Base-by-base conservation (phyloP, 2,888 invertebrate genomes). In the Drosophila pegasa region DNA sequence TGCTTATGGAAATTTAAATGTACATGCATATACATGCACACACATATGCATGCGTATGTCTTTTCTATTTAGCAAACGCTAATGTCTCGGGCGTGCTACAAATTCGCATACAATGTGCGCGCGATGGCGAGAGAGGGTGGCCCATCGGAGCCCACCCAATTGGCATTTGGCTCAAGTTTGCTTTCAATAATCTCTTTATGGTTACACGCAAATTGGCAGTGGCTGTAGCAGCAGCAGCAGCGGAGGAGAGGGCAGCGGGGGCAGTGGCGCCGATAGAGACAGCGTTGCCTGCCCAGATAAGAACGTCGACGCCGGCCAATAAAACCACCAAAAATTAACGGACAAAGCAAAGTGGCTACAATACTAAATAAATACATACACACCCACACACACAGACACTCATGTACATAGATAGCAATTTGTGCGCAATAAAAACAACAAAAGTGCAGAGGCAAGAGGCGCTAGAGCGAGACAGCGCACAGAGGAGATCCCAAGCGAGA, bases 131-230 rank as follows among this genome's bases (percentile, higher is more conserved):
- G 35, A 59, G 47, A 33, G 33, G 27, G 38, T 51, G 29, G 51
- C 35, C 45, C 56, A 41, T 43, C 59, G 45, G 40, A 57, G 58
- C 55, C 71, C 85, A 81, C 71, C 75, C 79, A 68, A 68, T 66
- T 47, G 68, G 51, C 69, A 71, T 71, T 78, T 78, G 80, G 56
- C 50, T 57, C 70, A 52, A 63, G 70, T 65, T 68, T 62, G 73
- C 64, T 70, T 84, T 71, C 67, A 63, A 73, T 78, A 87, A 75
- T 75, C 75, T 87, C 62, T 81, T 87, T 81, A 85, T 81, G 71
- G 68, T 45, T 66, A 66, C 58, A 60, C 69, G 47, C 83, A 77
- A 75, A 68, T 77, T 80, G 71, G 33, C 48, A 38, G 18, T 33
- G 69, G 38, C 59, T 38, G 37, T 8, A 37, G 57, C 47, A 57